Conservation (phyloP, 2,797 vertebrate species). For the Menidia menidia region DNA sequence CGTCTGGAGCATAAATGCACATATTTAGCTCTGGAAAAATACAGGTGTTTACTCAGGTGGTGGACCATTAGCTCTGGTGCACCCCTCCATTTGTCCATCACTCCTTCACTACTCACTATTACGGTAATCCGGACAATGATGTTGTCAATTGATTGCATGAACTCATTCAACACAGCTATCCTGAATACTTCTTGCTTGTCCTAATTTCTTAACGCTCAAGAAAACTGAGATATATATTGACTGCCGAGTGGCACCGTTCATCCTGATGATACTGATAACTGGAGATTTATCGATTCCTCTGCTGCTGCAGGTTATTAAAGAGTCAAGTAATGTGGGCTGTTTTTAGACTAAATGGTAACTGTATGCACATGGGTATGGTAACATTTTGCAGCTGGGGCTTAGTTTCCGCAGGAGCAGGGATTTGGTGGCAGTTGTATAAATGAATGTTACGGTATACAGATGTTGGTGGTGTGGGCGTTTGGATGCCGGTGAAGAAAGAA, state of each 20-base stretch:
- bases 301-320: slow-evolving; percentile 40
- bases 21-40: slow-evolving; percentile 83
- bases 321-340: slow-evolving; percentile 15
- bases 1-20: slow-evolving; percentile 78
- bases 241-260: slow-evolving; percentile 33
- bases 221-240: slow-evolving; percentile 59
- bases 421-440: slow-evolving; percentile 76
- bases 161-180: slow-evolving; percentile 47
- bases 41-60: slow-evolving; percentile 88
- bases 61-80: slow-evolving; percentile 56
- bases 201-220: slow-evolving; percentile 42
- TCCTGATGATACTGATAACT: slow-evolving; percentile 49
- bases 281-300: slow-evolving; percentile 51
- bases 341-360: slow-evolving; percentile 29
- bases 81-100: slow-evolving; percentile 63
- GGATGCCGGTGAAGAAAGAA: slow-evolving; percentile 51
- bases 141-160: slow-evolving; percentile 70
- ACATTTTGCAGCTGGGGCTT: slow-evolving; percentile 62
- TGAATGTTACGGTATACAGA: slow-evolving; percentile 65
- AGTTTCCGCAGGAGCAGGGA: slow-evolving; percentile 53
- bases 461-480: slow-evolving; percentile 54
- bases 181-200: slow-evolving; percentile 55
- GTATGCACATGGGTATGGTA: slow-evolving; percentile 30
- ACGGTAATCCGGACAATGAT: slow-evolving; percentile 65
- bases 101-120: slow-evolving; percentile 59